Base-by-base conservation (phyloP, 2,797 vertebrate species). In the Tarsius wallacei region DNA sequence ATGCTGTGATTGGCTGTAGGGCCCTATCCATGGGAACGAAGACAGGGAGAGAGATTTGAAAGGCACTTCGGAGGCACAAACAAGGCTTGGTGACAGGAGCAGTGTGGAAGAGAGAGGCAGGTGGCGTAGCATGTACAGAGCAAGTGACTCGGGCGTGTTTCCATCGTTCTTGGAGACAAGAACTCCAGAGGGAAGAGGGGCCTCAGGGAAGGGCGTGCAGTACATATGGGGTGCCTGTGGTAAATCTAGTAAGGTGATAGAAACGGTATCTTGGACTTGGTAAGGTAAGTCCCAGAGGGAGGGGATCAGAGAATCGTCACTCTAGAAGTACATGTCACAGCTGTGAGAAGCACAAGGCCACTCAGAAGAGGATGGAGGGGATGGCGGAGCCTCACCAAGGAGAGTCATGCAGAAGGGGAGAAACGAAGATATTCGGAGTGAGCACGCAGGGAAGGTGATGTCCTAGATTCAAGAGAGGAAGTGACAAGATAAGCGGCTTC, bases 51-150 rank as follows among this genome's bases (percentile, higher is more conserved):
- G 49, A 87, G 66, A 86, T 42, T 7, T 51, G 59, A 80, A 87
- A 92, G 31, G 57, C 66, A 71, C 61, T 96, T 84, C 33, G 57
- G 76, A 71, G 93, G 36, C 51, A 95, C 6, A 1, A 87, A 57
- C 24, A 84, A 90, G 59, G 81, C 49, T 64, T 61, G 57, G 61
- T 87, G 36, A 73, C 15, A 7, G 5, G 53, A 87, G 55, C 80
- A 80, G 10, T 83, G 49, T 53, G 26, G 1, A 26, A 87, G 24
- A 93, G 55, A 81, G 36, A 94, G 61, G 36, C 5, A 14, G 31
- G 64, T 31, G 71, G 3, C 15, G 55, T 13, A 73, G 5, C 9
- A 0, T 16, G 57, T 80, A 68, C 15, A 12, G 26, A 73, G 22
- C 1, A 28, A 66, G 33, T 33, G 66, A 95, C n/a, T 61, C 42